Evolutionary conservation across 2,888 invertebrate genomes (phyloP), one percentile per base, ranked within the genome.

Genomic region (Theristus sp.): DNA sequence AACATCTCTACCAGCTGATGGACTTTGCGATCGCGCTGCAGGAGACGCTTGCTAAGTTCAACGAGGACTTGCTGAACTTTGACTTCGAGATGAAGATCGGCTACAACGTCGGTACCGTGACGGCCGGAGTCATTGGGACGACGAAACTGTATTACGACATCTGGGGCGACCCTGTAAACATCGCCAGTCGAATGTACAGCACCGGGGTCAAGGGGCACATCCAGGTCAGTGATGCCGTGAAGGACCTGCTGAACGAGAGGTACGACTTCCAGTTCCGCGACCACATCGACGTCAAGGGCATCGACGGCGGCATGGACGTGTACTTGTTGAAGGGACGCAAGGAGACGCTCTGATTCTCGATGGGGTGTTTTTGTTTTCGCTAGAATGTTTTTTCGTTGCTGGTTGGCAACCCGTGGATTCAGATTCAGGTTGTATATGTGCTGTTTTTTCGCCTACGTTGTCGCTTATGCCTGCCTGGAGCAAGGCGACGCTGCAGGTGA

Each of bases 161-260:
- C 68, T 96, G 94, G 94, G 94, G 94, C 0, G 94, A 96, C 75
- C 89, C 94, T 0, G 94, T 96, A 49, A 96, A 96, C 75, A 90
- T 94, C 62, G 89, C 94, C 0, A 89, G 89, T 10, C 80, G 94
- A 60, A 96, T 96, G 96, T 94, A 96, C 75, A 88, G 89, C 0
- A 94, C 93, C 0, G 94, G 94, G 0, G 83, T 91, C 17, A 81
- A 84, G 2, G 86, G 88, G 62, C 79, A 84, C 57, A 86, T 91
- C 66, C 78, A 79, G 68, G 71, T 71, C 13, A 69, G 71, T 0
- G 66, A 71, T 28, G 64, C 69, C 57, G 70, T 71, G 47, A 64
- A 68, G 20, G 67, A 69, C 52, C 62, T 70, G 56, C 79, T 96
- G 46, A 79, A 82, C 46, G 79, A 82, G 24, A 79, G 81, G 68